Base-by-base conservation (phyloP, 2,888 invertebrate genomes). In the Polymixis flavicincta region DNA sequence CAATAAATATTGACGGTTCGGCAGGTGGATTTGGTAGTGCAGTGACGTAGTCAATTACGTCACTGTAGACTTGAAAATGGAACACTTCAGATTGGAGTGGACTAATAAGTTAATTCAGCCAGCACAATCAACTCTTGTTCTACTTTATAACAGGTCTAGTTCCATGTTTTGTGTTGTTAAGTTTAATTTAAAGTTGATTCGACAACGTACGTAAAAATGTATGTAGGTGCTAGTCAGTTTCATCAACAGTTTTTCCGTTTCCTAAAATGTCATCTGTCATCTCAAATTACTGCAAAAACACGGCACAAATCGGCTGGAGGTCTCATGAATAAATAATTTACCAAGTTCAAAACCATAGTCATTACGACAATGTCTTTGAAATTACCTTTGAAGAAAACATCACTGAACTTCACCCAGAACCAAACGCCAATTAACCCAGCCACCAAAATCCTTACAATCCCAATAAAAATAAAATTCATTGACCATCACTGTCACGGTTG, bases 381-480 rank as follows among this genome's bases (percentile, higher is more conserved):
- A 78, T 52, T 50, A 59, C 32, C 71, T n/a, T 28, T 76, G 55
- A 69, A 45, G 45, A 52, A 50, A 79, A 45, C 45, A 52, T 11
- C 45, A n/a, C 60, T 25, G 32, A 48, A 78, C 42, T 78, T 78
- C 54, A 81, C 7, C 50, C 61, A 22, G 75, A 77, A 81, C 61
- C 42, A 78, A 78, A 57, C 28, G 48, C 48, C 57, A 68, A 84
- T 77, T 71, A 80, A 69, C 73, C 55, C 50, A 25, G 32, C 63
- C 57, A 63, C 68, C 61, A 74, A 69, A 82, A 82, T 72, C 42
- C 63, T 74, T 74, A 52, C 67, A 52, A 73, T 37, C 22, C 45
- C 76, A 76, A 80, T 78, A 68, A 76, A 71, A 74, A 83, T 76
- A 72, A 87, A 85, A 82, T 74, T 80, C 67, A 80, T 68, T 69